Conservation (phyloP, 2,888 invertebrate species). For the Euzophera pinguis region DNA sequence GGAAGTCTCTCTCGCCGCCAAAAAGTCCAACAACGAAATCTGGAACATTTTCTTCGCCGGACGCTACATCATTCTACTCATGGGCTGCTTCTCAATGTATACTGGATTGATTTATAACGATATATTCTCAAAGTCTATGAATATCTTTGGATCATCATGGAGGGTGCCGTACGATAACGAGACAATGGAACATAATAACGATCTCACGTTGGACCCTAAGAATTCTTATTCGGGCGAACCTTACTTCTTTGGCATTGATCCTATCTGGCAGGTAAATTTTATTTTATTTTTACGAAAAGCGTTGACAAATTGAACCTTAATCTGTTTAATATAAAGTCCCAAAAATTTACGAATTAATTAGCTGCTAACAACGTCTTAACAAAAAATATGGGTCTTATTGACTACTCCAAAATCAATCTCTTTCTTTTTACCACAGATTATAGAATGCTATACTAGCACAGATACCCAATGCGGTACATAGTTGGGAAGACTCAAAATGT, state of each 20-base stretch:
- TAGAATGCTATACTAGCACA: too few relatives aligned
- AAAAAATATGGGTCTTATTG: too few relatives aligned
- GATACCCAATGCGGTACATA: too few relatives aligned
- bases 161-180: slow-evolving; percentile 74
- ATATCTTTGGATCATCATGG: slow-evolving; percentile 97
- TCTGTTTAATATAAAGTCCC: background rate
- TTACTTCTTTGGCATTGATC: slow-evolving; percentile 94
- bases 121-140: slow-evolving; percentile 96
- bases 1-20: slow-evolving; percentile 87
- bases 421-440: too few relatives aligned
- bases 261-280: slow-evolving; percentile 84
- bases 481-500: too few relatives aligned
- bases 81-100: slow-evolving; percentile 99
- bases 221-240: slow-evolving; percentile 80
- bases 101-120: slow-evolving; percentile 99
- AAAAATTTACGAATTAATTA: too few relatives aligned
- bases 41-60: slow-evolving; percentile 99
- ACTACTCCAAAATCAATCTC: too few relatives aligned
- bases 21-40: slow-evolving; percentile 90
- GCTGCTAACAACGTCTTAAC: too few relatives aligned
- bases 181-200: slow-evolving; percentile 65
- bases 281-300: background rate
- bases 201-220: slow-evolving; percentile 83
- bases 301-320: background rate
- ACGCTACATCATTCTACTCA: slow-evolving; percentile 97